Evolutionary conservation across 1,140 invertebrate species (phyloP).

Genomic region (Geopemphigus sp.): DNA sequence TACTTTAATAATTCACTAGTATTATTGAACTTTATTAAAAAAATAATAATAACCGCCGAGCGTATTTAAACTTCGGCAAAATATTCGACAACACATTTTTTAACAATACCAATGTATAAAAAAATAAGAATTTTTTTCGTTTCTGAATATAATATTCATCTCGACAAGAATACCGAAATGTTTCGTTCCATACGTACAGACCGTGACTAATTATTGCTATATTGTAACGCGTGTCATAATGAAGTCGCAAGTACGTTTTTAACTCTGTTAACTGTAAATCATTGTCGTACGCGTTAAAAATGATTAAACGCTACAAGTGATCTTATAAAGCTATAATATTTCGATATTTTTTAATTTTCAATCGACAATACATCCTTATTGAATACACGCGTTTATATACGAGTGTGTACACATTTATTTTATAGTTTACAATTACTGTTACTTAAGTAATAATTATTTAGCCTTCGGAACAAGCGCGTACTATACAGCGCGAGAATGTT

Average conservation of each 20-base stretch:
- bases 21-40: no score
- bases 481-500: not conserved
- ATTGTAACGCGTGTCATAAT: slow-evolving; percentile 6
- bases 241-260: not conserved
- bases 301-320: not conserved
- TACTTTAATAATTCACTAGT: no score
- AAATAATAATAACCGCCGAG: no score
- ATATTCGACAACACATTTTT: no score
- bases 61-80: no score
- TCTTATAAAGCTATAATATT: not conserved
- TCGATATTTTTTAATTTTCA: not conserved
- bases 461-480: no score
- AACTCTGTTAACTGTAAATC: not conserved
- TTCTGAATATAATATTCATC: not conserved
- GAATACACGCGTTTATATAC: not conserved
- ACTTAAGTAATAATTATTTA: no score
- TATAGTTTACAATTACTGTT: no score
- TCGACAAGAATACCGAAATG: slow-evolving; percentile 2
- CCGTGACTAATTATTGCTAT: slow-evolving; percentile 20
- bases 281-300: not conserved
- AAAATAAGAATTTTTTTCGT: no score
- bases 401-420: no score
- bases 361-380: not conserved
- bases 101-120: no score
- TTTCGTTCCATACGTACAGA: not conserved